Percentiles rank a stretch among this genome's conserved stretches.
Evolutionary conservation across 2,797 vertebrate genomes (phyloP).

Genomic region (Anguilla anguilla): DNA sequence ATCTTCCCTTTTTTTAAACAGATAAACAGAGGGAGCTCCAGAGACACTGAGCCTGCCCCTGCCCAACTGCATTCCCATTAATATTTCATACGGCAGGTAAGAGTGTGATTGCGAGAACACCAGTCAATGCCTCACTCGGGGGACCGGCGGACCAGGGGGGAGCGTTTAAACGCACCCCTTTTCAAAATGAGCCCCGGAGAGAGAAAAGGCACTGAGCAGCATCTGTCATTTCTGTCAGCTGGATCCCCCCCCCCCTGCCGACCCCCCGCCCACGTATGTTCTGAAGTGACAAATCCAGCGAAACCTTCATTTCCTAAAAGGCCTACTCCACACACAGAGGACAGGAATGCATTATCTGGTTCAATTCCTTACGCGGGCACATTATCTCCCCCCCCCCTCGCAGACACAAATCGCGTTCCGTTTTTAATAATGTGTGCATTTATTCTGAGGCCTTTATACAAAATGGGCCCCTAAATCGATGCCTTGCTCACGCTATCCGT

Average conservation of each 20-base stretch:
- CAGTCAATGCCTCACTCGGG: conserved; percentile 7
- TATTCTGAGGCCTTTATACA: background rate
- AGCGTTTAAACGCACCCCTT: background rate
- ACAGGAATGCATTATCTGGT: background rate
- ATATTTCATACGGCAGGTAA: conserved; percentile 25
- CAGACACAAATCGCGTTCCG: background rate
- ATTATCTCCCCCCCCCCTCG: background rate
- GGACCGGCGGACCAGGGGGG: background rate
- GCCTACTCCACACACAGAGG: background rate
- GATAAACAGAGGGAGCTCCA: background rate
- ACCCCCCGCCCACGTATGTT: background rate
- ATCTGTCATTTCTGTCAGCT: conserved; percentile 16
- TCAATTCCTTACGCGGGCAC: background rate
- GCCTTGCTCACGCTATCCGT: background rate
- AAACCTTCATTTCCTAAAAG: conserved; percentile 4
- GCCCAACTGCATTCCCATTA: conserved; percentile 24
- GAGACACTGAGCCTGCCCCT: background rate
- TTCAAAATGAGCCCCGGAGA: background rate
- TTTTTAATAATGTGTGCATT: background rate
- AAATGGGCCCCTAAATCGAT: background rate
- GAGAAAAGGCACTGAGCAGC: background rate
- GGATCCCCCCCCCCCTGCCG: background rate
- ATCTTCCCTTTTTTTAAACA: background rate
- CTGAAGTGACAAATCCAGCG: background rate
- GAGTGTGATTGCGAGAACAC: conserved; percentile 8